Percentiles rank a stretch among this genome's conserved stretches.
Conservation (phyloP, 2,113 vertebrate genomes). For the Clarias batrachus region DNA sequence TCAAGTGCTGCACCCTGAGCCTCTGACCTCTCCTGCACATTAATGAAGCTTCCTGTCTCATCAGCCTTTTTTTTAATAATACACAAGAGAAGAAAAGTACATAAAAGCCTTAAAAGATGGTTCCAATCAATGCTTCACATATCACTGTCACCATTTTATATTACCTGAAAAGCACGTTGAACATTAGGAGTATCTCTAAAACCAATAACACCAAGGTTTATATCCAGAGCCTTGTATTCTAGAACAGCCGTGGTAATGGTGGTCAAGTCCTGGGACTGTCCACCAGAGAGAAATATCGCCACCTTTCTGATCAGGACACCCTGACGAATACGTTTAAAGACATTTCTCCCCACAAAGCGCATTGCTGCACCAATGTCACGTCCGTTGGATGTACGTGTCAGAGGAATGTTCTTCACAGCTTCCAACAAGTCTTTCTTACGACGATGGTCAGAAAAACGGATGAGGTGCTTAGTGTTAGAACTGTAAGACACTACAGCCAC, state of each 20-base stretch:
- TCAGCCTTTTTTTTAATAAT: conserved; percentile 68
- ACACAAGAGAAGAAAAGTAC: conserved; percentile 13
- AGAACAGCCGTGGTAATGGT: conserved; percentile 74
- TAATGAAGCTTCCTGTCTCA: conserved; percentile 68
- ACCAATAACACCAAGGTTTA: conserved; percentile 74
- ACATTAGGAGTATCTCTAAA: conserved; percentile 70
- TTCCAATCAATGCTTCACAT: neutral
- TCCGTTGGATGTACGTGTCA: conserved; percentile 66
- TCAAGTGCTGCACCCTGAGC: conserved; percentile 62
- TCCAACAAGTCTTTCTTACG: conserved; percentile 67
- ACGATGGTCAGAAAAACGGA: conserved; percentile 81
- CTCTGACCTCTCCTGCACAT: conserved; percentile 63
- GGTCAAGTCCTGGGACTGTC: conserved; percentile 55
- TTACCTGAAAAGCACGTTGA: conserved; percentile 23
- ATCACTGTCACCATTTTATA: neutral
- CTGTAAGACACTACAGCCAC: conserved; percentile 69
- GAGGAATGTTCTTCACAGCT: conserved; percentile 68
- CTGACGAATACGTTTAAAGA: conserved; percentile 73
- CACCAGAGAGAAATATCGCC: conserved; percentile 77
- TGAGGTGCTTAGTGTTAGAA: conserved; percentile 69
- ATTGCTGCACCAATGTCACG: conserved; percentile 78
- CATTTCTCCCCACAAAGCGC: conserved; percentile 81
- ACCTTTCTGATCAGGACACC: conserved; percentile 60
- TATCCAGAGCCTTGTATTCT: conserved; percentile 75
- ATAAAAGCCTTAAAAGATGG: neutral